phyloP scores from a whole-genome alignment of 2,113 vertebrate species.

The Hiodon tergisus region DNA sequence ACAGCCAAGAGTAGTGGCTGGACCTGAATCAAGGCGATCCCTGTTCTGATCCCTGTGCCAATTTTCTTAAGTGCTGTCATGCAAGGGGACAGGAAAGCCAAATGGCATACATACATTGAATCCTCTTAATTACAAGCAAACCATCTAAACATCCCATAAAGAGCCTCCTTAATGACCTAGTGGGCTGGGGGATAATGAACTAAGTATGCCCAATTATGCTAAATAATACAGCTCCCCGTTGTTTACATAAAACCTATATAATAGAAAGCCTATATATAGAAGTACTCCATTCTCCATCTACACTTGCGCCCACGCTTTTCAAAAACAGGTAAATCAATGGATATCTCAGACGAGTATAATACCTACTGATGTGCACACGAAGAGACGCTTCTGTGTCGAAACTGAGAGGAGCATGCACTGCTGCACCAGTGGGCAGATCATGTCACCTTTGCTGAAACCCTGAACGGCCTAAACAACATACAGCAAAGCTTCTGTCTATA shows the following conservation, averaged over 20 bases:
- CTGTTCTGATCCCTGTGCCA: background rate
- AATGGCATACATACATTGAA: slow-evolving; percentile 25
- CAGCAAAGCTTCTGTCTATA: slow-evolving; percentile 4
- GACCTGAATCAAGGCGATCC: slow-evolving; percentile 6
- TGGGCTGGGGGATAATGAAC: slow-evolving; percentile 1
- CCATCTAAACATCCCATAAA: slow-evolving; percentile 30
- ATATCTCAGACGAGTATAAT: background rate
- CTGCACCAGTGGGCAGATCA: background rate
- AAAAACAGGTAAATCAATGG: background rate
- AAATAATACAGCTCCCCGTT: slow-evolving; percentile 10
- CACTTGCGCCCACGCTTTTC: background rate
- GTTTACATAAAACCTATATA: slow-evolving; percentile 10
- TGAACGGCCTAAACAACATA: background rate
- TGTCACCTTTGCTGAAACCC: background rate
- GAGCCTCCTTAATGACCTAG: slow-evolving; percentile 29
- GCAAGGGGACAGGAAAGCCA: background rate
- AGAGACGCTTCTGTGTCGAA: background rate
- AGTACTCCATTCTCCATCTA: background rate
- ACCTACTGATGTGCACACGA: background rate
- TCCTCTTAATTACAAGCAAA: slow-evolving; percentile 24
- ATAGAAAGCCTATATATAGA: background rate
- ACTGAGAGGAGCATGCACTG: slow-evolving; percentile 6
- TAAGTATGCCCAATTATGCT: slow-evolving; percentile 12
- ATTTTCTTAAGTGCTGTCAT: slow-evolving; percentile 27
- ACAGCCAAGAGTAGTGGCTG: background rate